These are phyloP conservation scores for Neoseiulus cucumeris DNA, from an alignment of 1,140 invertebrate genomes.

Conservation along the genomic window DNA sequence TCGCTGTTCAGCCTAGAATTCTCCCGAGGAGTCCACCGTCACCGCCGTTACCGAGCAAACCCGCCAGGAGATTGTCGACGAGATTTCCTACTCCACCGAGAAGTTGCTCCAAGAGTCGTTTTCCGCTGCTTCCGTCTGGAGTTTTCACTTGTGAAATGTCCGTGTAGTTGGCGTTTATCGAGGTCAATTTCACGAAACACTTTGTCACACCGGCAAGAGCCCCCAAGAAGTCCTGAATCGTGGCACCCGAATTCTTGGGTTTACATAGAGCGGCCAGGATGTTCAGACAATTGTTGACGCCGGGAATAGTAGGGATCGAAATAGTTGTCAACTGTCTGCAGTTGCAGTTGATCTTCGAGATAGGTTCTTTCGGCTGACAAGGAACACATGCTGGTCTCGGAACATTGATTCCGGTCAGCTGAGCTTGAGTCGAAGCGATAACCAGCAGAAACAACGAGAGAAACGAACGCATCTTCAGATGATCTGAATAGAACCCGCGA, in stretches of 20 bases:
- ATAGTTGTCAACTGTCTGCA: not conserved
- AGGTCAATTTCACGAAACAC: not conserved
- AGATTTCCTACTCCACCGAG: not conserved
- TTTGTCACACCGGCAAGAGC: not conserved
- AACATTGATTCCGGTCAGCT: too few relatives aligned
- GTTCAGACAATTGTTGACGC: not conserved
- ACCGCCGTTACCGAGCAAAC: not conserved
- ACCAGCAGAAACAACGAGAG: too few relatives aligned
- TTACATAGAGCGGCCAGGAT: not conserved
- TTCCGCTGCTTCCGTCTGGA: not conserved
- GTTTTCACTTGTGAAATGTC: not conserved
- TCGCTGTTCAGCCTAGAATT: not conserved
- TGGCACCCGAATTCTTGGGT: not conserved
- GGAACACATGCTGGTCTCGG: not conserved
- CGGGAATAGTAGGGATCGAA: not conserved
- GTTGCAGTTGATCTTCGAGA: not conserved
- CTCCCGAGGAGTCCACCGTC: not conserved
- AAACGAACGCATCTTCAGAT: too few relatives aligned
- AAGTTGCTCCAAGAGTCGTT: not conserved
- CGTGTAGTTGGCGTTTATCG: not conserved
- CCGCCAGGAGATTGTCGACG: not conserved
- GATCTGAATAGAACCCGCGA: too few relatives aligned
- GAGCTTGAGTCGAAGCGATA: too few relatives aligned
- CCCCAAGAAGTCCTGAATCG: not conserved
- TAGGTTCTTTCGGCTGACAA: not conserved